Base-by-base conservation (phyloP, 2,797 vertebrate species). In the Eospalax fontanierii region DNA sequence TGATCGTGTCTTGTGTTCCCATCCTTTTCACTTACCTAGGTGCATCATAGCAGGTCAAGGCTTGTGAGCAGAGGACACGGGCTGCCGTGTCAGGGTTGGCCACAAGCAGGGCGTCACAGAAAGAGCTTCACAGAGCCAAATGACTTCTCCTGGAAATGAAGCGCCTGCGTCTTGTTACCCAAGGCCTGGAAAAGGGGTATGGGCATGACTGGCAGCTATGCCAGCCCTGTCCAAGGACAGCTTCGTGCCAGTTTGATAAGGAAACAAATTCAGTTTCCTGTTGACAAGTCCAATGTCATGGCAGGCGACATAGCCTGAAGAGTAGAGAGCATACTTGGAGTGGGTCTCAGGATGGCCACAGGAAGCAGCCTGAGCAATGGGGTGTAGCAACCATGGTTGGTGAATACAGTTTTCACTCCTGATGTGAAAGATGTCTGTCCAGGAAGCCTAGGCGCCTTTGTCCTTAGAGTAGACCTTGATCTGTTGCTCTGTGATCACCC, bases 1-100 rank as follows among this genome's bases (percentile, higher is more conserved):
- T 97, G 82, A 84, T n/a, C n/a, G 97, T 90, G 97, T 97, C 98
- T 96, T 96, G 95, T 91, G 96, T 88, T 87, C 87, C 93, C 86
- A 59, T 82, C 90, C 88, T 92, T 87, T 90, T 91, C 80, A 28
- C 96, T 98, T 95, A 93, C 95, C 97, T 96, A 88, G 66, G 18
- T 61, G n/a, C n/a, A n/a, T n/a, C n/a, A n/a, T n/a, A n/a, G n/a
- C n/a, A n/a, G n/a, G n/a, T n/a, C n/a, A n/a, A n/a, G n/a, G n/a
- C n/a, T n/a, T n/a, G n/a, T n/a, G n/a, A n/a, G n/a, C n/a, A n/a
- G n/a, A n/a, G n/a, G n/a, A n/a, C n/a, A n/a, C n/a, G n/a, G 65
- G 83, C 61, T n/a, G 80, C 93, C 90, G 96, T 82, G 89, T 87
- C 95, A 95, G 90, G 94, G 96, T 97, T 96, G 95, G 96, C 83